Base-by-base conservation (phyloP, 2,113 vertebrate species). In the Eonycteris spelaea region DNA sequence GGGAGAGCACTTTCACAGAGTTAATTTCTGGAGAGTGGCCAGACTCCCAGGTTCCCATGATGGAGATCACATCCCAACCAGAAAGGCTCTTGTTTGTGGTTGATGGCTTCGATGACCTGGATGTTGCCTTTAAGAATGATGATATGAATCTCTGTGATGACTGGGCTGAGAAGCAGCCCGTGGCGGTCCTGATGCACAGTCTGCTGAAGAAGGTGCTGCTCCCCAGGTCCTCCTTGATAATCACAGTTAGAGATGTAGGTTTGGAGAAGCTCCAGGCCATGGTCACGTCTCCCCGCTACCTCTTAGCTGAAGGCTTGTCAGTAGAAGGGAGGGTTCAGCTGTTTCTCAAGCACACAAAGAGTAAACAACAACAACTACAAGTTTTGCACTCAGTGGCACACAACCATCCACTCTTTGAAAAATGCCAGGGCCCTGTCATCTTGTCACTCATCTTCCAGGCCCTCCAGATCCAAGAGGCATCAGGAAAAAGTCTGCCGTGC, bases 61-160 rank as follows among this genome's bases (percentile, higher is more conserved):
- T 0, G 0, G 14, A 94, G 21, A 79, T 98, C 38, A 33, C 98
- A 95, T 12, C 53, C 38, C 85, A 83, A 2, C 91, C 97, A 0
- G 82, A 98, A 45, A 83, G 16, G 35, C 94, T 98, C 7, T 57
- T 98, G n/a, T 97, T 98, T 3, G 6, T 98, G 1, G 40, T 98
- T 0, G 97, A 98, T 0, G 91, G 98, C 28, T 97, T 98, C 0
- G 97, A 98, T 0, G 95, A 97, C 30, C 68, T 98, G 61, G 63
- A 55, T 8, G 59, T 93, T 0, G 6, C 75, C 11, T 12, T 93
- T 0, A 6, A 38, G 7, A 10, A 1, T 0, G 28, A 51, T 0
- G 6, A 1, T 0, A 0, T 2, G 0, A 1, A 35, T 22, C 51
- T 95, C n/a, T 82, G 78, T 19, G 61, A 9, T 1, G 28, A 96